phyloP scores from a whole-genome alignment of 2,888 invertebrate species.

The Apomyelois bistriatella region DNA sequence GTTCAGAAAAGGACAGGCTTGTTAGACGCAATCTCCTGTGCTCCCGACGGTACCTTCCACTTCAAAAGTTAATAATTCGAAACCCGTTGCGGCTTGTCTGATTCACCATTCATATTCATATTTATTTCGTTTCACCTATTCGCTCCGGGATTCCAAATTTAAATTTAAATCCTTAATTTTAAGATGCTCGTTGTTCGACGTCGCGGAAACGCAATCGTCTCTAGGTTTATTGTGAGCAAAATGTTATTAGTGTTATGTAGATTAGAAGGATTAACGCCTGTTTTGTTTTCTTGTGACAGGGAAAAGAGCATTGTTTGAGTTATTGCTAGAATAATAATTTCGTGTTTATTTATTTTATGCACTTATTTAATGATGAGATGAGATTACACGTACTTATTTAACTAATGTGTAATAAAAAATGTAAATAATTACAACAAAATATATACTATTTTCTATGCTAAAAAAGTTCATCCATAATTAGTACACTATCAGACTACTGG shows the following conservation, averaged over 20 bases:
- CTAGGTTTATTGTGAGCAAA: slow-evolving; percentile 37
- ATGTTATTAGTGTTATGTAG: slow-evolving; percentile 12
- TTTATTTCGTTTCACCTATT: slow-evolving; percentile 62
- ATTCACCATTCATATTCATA: slow-evolving; percentile 79
- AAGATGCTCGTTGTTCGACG: slow-evolving; percentile 67
- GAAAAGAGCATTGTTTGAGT: slow-evolving; percentile 16
- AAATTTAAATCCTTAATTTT: slow-evolving; percentile 73
- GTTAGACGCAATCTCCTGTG: slow-evolving; percentile 38
- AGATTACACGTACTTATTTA: no score
- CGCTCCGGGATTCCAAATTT: slow-evolving; percentile 53
- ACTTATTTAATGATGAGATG: neutral
- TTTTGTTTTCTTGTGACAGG: slow-evolving; percentile 18
- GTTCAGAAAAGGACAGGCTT: slow-evolving; percentile 55
- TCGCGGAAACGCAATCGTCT: slow-evolving; percentile 61
- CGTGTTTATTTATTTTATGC: neutral
- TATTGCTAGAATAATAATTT: neutral
- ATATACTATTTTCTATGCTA: no score
- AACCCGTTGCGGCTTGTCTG: slow-evolving; percentile 68
- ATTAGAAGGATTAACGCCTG: slow-evolving; percentile 15
- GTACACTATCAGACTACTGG: no score
- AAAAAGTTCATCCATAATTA: no score
- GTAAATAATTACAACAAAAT: no score
- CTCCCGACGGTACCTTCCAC: slow-evolving; percentile 57
- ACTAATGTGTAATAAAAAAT: no score
- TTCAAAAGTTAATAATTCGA: slow-evolving; percentile 76